Evolutionary conservation across 2,113 vertebrate species (phyloP), one percentile per base, ranked within the genome.

Genomic region (Tapirus terrestris): DNA sequence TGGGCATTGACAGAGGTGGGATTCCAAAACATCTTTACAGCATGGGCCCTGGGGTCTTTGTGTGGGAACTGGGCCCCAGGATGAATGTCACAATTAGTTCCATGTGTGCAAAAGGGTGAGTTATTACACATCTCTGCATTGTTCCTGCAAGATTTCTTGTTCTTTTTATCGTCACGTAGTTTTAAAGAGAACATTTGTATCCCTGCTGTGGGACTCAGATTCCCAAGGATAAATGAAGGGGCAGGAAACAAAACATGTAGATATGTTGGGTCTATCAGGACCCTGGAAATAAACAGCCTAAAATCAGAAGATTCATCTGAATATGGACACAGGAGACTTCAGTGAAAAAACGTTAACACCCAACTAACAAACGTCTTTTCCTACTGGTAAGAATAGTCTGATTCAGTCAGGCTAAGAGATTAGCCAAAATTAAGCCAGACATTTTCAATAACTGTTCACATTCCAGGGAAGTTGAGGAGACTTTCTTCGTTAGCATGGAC

Each of bases 51-150:
- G 63, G 65, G 83, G 94, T 87, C 94, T 3, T 25, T 8, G 10
- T 6, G 79, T 48, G 61, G 93, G 45, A 88, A n/a, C 36, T 0
- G 56, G n/a, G 93, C 79, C 63, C 82, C 33, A 4, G 79, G 75
- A 90, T 48, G 63, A 58, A 45, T 39, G 79, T 51, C 90, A 65
- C 82, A 91, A 97, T 97, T 45, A 97, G 39, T 96, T 97, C 96
- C 97, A 98, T 92, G 95, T 98, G 97, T 96, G 97, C 94, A 86
- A 80, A 96, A 80, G 75, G 70, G 86, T n/a, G 89, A 95, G 77
- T 7, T 79, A 25, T 23, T 72, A n/a, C 63, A 36, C 61, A 77
- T 94, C 72, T 89, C 79, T 36, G 18, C 86, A 77, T 68, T 81
- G 92, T 96, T 95, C 93, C 81, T 39, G 31, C 72, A 94, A 81